Conservation (phyloP, 2,888 invertebrate genomes). For the Drosophila kuntzei region DNA sequence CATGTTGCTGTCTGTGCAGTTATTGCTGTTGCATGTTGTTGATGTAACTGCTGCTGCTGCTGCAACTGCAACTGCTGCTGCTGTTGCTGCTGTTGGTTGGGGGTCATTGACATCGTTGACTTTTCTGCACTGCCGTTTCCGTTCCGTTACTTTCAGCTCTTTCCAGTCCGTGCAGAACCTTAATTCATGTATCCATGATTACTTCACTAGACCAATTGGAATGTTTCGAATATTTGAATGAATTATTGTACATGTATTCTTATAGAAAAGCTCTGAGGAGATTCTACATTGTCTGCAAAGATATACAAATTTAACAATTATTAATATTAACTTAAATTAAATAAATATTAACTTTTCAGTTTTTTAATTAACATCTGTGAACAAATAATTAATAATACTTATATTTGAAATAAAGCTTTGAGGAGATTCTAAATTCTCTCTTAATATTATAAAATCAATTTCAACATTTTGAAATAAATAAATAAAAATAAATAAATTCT, state of each 20-base stretch:
- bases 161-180: slow-evolving; percentile 51
- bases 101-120: slow-evolving; percentile 79
- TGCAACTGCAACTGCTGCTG: slow-evolving; percentile 11
- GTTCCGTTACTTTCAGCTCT: slow-evolving; percentile 55
- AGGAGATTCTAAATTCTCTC: too few relatives aligned
- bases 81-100: slow-evolving; percentile 43
- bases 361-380: too few relatives aligned
- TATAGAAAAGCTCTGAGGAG: slow-evolving; percentile 26
- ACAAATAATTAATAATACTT: background rate
- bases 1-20: slow-evolving; percentile 33
- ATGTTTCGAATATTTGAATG: slow-evolving; percentile 28
- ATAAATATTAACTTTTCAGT: background rate
- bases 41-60: slow-evolving; percentile 36
- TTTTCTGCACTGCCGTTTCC: slow-evolving; percentile 41
- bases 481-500: too few relatives aligned
- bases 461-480: too few relatives aligned
- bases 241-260: slow-evolving; percentile 2
- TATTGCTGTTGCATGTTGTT: slow-evolving; percentile 29
- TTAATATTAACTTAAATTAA: too few relatives aligned
- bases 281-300: slow-evolving; percentile 54
- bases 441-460: too few relatives aligned
- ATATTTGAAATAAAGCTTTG: too few relatives aligned
- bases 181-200: slow-evolving; percentile 74
- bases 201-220: slow-evolving; percentile 38
- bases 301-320: background rate